These are phyloP conservation scores for Calosoma granatense DNA, from an alignment of 1,140 invertebrate genomes.

Conservation along the genomic window DNA sequence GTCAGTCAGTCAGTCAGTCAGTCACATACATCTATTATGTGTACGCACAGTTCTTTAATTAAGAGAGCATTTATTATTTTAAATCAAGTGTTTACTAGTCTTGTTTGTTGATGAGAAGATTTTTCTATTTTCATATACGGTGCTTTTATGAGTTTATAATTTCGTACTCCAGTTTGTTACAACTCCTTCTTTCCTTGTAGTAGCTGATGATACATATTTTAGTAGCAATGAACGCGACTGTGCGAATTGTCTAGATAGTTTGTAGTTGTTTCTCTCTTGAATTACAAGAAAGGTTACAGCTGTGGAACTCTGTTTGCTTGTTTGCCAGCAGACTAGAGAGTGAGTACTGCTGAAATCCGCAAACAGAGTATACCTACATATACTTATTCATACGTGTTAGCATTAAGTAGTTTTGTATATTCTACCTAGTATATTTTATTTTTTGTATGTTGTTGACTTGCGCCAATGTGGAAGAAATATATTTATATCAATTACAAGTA, in stretches of 20 bases:
- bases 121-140: too few relatives aligned
- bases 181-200: conserved; percentile 8
- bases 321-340: neutral
- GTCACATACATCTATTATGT: too few relatives aligned
- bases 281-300: neutral
- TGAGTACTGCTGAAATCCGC: neutral
- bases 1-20: too few relatives aligned
- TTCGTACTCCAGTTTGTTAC: too few relatives aligned
- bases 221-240: neutral
- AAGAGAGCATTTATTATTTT: too few relatives aligned
- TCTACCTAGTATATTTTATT: conserved; percentile 30
- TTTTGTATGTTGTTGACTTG: conserved; percentile 36
- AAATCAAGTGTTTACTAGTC: too few relatives aligned
- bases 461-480: conserved; percentile 35
- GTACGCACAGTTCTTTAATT: too few relatives aligned
- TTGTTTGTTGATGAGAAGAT: too few relatives aligned
- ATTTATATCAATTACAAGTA: conserved; percentile 28
- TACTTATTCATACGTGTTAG: conserved; percentile 5
- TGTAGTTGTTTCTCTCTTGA: neutral
- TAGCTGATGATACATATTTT: too few relatives aligned
- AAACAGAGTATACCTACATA: conserved; percentile 6
- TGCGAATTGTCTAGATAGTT: conserved; percentile 1
- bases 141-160: too few relatives aligned
- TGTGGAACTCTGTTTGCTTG: neutral
- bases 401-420: conserved; percentile 24